Evolutionary conservation across 2,797 vertebrate species (phyloP), one percentile per base, ranked within the genome.

Genomic region (Acomys russatus): DNA sequence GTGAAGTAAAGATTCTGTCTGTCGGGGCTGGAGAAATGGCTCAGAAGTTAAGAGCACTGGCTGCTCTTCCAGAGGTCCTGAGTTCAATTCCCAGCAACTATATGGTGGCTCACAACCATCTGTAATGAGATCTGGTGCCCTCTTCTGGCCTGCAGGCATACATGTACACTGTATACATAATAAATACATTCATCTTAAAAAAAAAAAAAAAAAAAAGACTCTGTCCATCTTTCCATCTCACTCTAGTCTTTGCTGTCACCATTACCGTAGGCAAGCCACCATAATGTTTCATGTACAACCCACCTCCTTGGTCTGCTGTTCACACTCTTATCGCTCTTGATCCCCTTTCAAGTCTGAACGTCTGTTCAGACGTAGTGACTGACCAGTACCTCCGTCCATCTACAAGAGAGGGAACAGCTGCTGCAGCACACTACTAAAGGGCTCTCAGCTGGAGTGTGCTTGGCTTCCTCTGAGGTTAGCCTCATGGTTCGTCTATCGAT

Each of bases 371-470:
- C 33, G 25, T 5, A 70, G 6, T 33, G n/a, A 44, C 44, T 44
- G 44, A 44, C 44, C 44, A 44, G 44, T 44, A 44, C 20, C 9
- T 18, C 20, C 77, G 38, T 22, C 14, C 49, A 35, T 33, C 11
- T 14, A 35, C 25, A 64, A 11, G 10, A 51, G 14, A 86, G 61
- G 30, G 4, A 51, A 38, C 6, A 49, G 66, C 38, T 59, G 3
- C 61, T 73, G 1, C 38, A 68, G 63, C 15, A 68, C 2, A 91
- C 33, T 4, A 33, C 0, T 0, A 0, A 76, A 77, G 0, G 9
- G 11, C 15, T 49, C 63, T 66, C 22, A 59, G 2, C 2, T 64
- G 28, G 76, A 51, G 35, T 2, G 2, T 30, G 8, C n/a, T 82
- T 17, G 1, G 17, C 35, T 38, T 28, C 80, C 7, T 82, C 51